Evolutionary conservation across 2,888 invertebrate species (phyloP).

Genomic region (Stenotaenia linearis): DNA sequence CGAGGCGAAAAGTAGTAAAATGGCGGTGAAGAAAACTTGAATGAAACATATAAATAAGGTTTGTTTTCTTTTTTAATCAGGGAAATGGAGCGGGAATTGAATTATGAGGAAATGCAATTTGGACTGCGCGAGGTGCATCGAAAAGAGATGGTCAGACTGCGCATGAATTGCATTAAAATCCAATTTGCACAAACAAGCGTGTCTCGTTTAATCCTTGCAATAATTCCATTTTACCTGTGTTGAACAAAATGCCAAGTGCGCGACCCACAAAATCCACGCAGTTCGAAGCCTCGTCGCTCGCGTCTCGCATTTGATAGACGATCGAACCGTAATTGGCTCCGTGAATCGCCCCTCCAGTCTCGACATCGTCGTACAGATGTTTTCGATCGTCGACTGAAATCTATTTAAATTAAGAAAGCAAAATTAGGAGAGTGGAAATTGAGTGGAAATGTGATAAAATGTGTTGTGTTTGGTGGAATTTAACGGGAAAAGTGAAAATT

Average conservation of each 20-base stretch:
- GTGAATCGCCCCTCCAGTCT: not conserved
- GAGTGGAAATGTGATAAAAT: no score
- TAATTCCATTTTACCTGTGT: not conserved
- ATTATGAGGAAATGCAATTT: not conserved
- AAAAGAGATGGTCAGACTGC: not conserved
- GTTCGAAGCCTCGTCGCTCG: slow-evolving; percentile 67
- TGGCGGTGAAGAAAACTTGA: slow-evolving; percentile 64
- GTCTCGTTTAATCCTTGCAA: not conserved
- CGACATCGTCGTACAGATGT: slow-evolving; percentile 24
- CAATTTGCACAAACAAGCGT: not conserved
- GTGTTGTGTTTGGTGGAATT: no score
- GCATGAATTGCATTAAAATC: not conserved
- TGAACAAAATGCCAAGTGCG: not conserved
- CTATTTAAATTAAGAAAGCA: not conserved
- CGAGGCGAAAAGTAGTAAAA: slow-evolving; percentile 61
- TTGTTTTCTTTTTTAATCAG: not conserved
- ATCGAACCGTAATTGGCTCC: slow-evolving; percentile 61
- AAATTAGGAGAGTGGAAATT: no score
- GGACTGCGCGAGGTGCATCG: not conserved
- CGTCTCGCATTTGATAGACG: slow-evolving; percentile 71
- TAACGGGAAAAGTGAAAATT: no score
- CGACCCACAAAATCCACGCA: slow-evolving; percentile 60
- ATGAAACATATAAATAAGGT: slow-evolving; percentile 45
- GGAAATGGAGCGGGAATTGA: not conserved
- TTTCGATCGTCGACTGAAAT: slow-evolving; percentile 27